Conservation (phyloP, 2,888 invertebrate genomes). For the Tupiocoris notatus region DNA sequence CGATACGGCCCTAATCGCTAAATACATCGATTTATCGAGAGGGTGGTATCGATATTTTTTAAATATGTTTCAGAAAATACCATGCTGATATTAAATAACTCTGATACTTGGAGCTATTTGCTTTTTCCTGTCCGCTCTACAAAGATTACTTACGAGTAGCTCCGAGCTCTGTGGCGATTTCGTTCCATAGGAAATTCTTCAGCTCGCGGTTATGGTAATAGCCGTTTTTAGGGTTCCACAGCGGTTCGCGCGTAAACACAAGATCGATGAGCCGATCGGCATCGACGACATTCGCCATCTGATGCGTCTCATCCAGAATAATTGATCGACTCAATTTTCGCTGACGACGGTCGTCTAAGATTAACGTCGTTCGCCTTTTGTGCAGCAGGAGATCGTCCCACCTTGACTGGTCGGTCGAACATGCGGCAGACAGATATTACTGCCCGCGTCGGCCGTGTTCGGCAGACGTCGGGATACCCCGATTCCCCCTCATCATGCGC, state of each 20-base stretch:
- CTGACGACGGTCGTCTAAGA: not conserved
- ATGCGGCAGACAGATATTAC: slow-evolving; percentile 28
- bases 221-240: slow-evolving; percentile 33
- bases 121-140: not conserved
- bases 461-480: slow-evolving; percentile 31
- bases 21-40: too few species aligned
- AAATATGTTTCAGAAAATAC: not conserved
- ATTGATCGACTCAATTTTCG: too few species aligned
- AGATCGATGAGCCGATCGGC: slow-evolving; percentile 23
- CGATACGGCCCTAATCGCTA: too few species aligned
- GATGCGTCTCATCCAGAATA: too few species aligned
- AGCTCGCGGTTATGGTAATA: slow-evolving; percentile 35
- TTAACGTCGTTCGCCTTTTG: not conserved
- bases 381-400: too few species aligned
- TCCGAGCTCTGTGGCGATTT: slow-evolving; percentile 25
- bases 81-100: not conserved
- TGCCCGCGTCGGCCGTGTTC: slow-evolving; percentile 28
- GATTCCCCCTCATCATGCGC: not conserved
- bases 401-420: not conserved
- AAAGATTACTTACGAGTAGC: slow-evolving; percentile 23
- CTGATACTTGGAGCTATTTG: too few species aligned
- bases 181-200: slow-evolving; percentile 33
- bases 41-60: not conserved
- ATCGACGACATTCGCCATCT: slow-evolving; percentile 5
- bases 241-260: slow-evolving; percentile 28